Conservation (phyloP, 1,140 invertebrate species). For the Diuraphis noxia region DNA sequence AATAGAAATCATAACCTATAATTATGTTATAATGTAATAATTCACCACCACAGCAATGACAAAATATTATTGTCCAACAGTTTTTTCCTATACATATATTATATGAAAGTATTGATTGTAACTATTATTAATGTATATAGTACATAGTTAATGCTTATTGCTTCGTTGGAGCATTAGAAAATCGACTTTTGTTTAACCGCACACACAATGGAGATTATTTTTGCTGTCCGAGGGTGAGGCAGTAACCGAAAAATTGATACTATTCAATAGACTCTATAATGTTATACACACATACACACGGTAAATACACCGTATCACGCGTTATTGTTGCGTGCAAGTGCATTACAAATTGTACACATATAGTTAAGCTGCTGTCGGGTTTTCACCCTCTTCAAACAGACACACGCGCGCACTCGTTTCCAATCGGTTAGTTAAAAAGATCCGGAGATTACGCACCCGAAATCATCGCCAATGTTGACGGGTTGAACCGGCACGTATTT, state of each 20-base stretch:
- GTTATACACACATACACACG: not conserved
- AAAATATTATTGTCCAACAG: not conserved
- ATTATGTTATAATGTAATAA: not conserved
- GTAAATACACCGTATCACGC: not conserved
- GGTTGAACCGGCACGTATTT: not conserved
- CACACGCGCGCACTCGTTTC: not conserved
- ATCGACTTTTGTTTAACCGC: not conserved
- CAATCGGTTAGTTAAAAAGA: conserved; percentile 14
- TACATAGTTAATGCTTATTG: not conserved
- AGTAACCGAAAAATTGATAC: not conserved
- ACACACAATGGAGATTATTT: not conserved
- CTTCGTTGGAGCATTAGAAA: not conserved
- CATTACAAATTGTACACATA: not conserved
- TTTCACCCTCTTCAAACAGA: conserved; percentile 15
- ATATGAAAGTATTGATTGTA: not conserved
- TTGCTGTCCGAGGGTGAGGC: not conserved
- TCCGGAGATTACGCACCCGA: not conserved
- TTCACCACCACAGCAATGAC: not conserved
- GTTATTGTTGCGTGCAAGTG: not conserved
- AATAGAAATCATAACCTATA: no score
- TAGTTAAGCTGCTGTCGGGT: not conserved
- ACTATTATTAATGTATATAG: not conserved
- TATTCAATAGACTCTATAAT: not conserved
- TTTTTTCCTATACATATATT: not conserved
- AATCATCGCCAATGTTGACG: not conserved